Conservation (phyloP, 1,140 invertebrate genomes). For the Microplitis demolitor region DNA sequence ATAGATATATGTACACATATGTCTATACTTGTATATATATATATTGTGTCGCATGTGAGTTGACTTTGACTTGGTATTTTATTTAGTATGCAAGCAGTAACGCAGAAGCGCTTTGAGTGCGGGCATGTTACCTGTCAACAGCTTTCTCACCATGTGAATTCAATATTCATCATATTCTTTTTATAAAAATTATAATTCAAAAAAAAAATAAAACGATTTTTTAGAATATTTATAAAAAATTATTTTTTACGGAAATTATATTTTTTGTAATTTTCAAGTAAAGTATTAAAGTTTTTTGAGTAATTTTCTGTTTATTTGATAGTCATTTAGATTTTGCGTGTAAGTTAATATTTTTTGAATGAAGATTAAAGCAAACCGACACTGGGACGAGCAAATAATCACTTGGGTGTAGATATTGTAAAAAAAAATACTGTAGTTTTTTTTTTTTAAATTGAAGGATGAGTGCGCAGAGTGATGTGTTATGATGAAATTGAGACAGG, state of each 20-base stretch:
- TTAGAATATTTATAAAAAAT: no score
- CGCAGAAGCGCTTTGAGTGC: neutral
- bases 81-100: neutral
- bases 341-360: neutral
- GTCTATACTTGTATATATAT: neutral
- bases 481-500: no score
- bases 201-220: no score
- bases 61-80: neutral
- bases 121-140: constrained; percentile 3
- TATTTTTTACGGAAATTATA: no score
- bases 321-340: neutral
- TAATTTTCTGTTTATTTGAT: neutral
- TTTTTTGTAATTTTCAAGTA: no score
- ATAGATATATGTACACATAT: neutral
- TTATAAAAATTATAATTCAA: neutral
- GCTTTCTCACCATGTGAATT: neutral
- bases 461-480: no score
- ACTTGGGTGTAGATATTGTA: neutral
- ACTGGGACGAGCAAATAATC: neutral
- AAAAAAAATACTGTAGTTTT: neutral
- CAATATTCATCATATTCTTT: neutral
- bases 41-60: neutral
- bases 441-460: no score
- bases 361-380: neutral
- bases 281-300: no score